phyloP scores from a whole-genome alignment of 1,140 invertebrate species.

The Thalassaphorura encarpata region DNA sequence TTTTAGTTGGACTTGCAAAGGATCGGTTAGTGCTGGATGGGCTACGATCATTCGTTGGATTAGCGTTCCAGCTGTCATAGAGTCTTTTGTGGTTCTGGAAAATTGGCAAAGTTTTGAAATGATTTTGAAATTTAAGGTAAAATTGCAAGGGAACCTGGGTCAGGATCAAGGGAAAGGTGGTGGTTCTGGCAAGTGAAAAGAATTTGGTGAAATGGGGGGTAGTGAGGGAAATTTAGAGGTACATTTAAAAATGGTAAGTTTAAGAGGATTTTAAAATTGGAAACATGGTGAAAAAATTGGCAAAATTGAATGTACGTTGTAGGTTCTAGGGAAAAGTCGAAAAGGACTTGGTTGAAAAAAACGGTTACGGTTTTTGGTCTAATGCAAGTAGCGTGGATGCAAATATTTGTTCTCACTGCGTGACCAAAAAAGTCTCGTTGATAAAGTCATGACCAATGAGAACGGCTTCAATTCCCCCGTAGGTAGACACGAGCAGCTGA shows the following conservation, averaged over 20 bases:
- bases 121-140: not conserved
- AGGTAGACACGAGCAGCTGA: conserved; percentile 54
- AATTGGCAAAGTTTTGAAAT: not conserved
- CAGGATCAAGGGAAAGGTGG: not conserved
- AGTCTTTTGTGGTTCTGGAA: conserved; percentile 63
- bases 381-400: not conserved
- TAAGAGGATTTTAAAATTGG: not conserved
- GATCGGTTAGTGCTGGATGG: conserved; percentile 67
- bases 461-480: conserved; percentile 71
- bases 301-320: not conserved
- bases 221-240: no score
- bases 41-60: conserved; percentile 73
- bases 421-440: conserved; percentile 82
- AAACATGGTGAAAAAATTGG: not conserved
- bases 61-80: conserved; percentile 56
- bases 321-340: no score
- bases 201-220: no score
- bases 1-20: conserved; percentile 57
- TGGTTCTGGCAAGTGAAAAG: not conserved
- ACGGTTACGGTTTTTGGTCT: not conserved
- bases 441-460: conserved; percentile 62
- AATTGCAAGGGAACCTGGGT: not conserved
- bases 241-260: no score
- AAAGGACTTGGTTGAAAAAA: not conserved
- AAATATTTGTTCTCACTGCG: conserved; percentile 48